Evolutionary conservation across 2,797 vertebrate genomes (phyloP).

Genomic region (Enteromius trimaculatus): DNA sequence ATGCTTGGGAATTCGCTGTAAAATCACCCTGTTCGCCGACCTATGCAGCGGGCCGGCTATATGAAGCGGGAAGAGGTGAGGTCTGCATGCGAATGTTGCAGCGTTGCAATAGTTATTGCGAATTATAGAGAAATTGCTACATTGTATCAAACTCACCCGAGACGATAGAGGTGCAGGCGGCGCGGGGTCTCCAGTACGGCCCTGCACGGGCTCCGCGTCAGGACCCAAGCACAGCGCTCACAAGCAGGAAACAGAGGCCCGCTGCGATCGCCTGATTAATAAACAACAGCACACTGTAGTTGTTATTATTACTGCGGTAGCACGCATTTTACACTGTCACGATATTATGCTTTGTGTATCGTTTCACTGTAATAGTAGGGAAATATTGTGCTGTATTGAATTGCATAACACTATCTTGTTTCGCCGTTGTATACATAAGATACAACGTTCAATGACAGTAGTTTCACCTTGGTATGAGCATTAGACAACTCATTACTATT

Average conservation of each 20-base stretch:
- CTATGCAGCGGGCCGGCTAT: constrained; percentile 65
- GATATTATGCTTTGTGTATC: neutral
- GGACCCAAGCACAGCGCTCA: constrained; percentile 83
- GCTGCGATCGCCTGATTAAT: constrained; percentile 71
- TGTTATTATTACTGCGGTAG: neutral
- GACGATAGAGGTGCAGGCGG: constrained; percentile 96
- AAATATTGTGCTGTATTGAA: neutral
- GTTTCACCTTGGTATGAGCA: neutral
- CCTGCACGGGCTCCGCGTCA: constrained; percentile 95
- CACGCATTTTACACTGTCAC: neutral
- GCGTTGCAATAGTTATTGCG: constrained; percentile 83
- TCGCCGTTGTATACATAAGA: neutral
- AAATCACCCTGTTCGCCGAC: constrained; percentile 69
- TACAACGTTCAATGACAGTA: neutral
- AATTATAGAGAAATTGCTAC: constrained; percentile 93
- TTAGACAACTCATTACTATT: neutral
- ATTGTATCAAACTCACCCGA: constrained; percentile 99
- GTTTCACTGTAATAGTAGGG: neutral
- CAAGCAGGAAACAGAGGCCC: constrained; percentile 76
- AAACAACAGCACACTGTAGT: constrained; percentile 15
- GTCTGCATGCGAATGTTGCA: constrained; percentile 70
- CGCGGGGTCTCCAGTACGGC: constrained; percentile 97
- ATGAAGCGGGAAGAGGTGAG: constrained; percentile 61
- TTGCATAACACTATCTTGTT: neutral
- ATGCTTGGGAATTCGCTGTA: constrained; percentile 85